These are phyloP conservation scores for Sebastolobus alascanus DNA, from an alignment of 2,797 vertebrate genomes.

Conservation along the genomic window DNA sequence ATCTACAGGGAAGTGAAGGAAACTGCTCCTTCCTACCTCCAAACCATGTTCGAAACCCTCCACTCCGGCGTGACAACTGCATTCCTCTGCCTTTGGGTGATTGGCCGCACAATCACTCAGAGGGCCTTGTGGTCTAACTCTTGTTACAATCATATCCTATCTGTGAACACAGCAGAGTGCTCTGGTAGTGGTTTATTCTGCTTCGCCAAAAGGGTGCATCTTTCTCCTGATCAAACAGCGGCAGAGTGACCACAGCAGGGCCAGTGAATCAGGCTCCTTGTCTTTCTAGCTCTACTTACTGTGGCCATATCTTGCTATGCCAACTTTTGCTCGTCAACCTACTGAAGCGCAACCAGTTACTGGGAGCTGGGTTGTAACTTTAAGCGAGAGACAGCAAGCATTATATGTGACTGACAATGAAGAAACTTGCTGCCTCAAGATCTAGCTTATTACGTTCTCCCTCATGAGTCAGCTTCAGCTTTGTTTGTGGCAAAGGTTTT, in stretches of 20 bases:
- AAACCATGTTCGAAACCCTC: background rate
- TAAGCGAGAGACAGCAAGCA: background rate
- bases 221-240: background rate
- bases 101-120: background rate
- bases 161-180: background rate
- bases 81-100: background rate
- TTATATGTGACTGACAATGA: background rate
- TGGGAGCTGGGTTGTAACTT: background rate
- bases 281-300: background rate
- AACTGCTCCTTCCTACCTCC: background rate
- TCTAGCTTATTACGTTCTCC: background rate
- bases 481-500: background rate
- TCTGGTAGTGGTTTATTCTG: background rate
- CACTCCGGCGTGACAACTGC: background rate
- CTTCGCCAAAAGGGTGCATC: background rate
- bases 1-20: background rate
- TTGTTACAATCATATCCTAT: background rate
- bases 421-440: background rate
- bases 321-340: no score
- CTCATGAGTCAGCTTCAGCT: background rate
- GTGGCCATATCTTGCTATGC: background rate
- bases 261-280: background rate
- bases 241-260: background rate
- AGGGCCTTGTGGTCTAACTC: background rate
- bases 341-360: background rate